These are phyloP conservation scores for Portunus trituberculatus DNA, from an alignment of 1,140 invertebrate genomes.

Conservation along the genomic window DNA sequence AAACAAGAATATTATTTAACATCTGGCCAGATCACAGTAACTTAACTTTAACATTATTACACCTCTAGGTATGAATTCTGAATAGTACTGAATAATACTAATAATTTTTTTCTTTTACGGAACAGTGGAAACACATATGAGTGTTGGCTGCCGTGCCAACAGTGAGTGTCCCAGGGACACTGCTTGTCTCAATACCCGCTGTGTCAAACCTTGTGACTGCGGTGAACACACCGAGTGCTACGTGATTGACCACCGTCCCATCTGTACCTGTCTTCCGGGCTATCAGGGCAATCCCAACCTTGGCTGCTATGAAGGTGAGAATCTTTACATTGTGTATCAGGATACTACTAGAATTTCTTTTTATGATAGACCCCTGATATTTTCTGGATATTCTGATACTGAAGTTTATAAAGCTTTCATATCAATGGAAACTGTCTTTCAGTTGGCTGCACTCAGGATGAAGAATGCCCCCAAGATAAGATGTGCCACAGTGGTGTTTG, in stretches of 20 bases:
- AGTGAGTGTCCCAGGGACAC: constrained; percentile 87
- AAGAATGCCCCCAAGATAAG: constrained; percentile 88
- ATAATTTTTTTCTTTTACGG: not conserved
- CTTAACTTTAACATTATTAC: constrained; percentile 88
- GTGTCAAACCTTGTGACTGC: constrained; percentile 89
- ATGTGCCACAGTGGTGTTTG: constrained; percentile 92
- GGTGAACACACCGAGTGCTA: constrained; percentile 86
- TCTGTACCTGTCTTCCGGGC: constrained; percentile 79
- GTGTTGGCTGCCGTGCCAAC: constrained; percentile 87
- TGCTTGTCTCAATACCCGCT: constrained; percentile 87
- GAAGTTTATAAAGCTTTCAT: not conserved
- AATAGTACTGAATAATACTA: constrained; percentile 30
- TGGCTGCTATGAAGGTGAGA: constrained; percentile 77
- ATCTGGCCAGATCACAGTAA: constrained; percentile 64
- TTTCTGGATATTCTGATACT: not conserved
- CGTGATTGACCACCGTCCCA: constrained; percentile 81
- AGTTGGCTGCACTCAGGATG: constrained; percentile 88
- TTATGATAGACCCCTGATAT: not conserved
- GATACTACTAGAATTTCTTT: not conserved
- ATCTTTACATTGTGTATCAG: not conserved
- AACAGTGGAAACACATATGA: constrained; percentile 83
- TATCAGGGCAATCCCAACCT: constrained; percentile 79
- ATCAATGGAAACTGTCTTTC: constrained; percentile 21
- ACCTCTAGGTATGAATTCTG: constrained; percentile 82
- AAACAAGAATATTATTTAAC: constrained; percentile 61